These are phyloP conservation scores for Chiroxiphia lanceolata DNA, from an alignment of 2,797 vertebrate species.

Conservation along the genomic window DNA sequence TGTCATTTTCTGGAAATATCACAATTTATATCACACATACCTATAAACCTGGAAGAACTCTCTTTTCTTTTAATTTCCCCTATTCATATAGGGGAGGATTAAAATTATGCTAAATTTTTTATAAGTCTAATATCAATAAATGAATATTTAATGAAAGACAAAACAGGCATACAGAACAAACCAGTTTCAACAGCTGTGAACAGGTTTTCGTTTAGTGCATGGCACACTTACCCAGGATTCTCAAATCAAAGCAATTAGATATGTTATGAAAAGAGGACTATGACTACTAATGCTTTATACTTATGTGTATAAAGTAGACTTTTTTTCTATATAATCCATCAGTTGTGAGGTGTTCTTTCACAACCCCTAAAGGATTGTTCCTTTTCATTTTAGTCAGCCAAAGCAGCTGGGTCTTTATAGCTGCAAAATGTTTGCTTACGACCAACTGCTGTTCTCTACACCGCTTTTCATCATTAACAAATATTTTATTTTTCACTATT, in stretches of 20 bases:
- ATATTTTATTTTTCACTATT: conserved; percentile 33
- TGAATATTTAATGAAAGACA: conserved; percentile 58
- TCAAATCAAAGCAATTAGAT: not conserved
- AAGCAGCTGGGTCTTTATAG: conserved; percentile 53
- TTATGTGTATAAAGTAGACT: not conserved
- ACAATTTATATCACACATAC: not conserved
- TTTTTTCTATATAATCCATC: not conserved
- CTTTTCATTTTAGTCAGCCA: conserved; percentile 46
- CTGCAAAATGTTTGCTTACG: conserved; percentile 38
- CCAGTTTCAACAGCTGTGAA: conserved; percentile 14
- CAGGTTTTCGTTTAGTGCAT: not conserved
- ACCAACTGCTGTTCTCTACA: conserved; percentile 45
- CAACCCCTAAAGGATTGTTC: conserved; percentile 2
- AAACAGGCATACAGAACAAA: conserved; percentile 37
- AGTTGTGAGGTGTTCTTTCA: conserved; percentile 31
- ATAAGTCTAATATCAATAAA: conserved; percentile 62
- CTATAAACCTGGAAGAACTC: not conserved
- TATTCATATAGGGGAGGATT: not conserved
- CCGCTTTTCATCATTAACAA: not conserved
- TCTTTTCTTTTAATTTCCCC: conserved; percentile 27
- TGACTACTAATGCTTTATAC: not conserved
- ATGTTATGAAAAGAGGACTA: not conserved
- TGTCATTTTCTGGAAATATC: conserved; percentile 5
- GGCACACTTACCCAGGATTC: not conserved
- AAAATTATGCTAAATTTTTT: conserved; percentile 55